Percentiles rank a stretch among this genome's conserved stretches.
phyloP scores from a whole-genome alignment of 2,888 invertebrate genomes.

The Lamproptera curius region DNA sequence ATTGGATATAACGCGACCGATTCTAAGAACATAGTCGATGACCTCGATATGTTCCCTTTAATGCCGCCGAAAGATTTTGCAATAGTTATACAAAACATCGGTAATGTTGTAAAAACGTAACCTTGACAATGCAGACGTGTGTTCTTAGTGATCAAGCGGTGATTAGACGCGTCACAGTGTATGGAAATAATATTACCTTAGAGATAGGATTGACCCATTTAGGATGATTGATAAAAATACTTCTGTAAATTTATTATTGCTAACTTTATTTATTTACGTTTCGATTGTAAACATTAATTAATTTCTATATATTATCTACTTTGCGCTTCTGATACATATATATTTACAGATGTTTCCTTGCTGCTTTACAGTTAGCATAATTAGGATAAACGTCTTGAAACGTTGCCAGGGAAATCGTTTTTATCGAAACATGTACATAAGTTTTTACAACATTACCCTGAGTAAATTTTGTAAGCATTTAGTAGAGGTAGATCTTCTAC shows the following conservation, averaged over 20 bases:
- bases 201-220: background rate
- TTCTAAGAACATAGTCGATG: slow-evolving; percentile 41
- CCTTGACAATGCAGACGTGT: slow-evolving; percentile 49
- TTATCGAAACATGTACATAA: too few relatives aligned
- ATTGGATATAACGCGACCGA: slow-evolving; percentile 22
- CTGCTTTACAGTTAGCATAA: too few relatives aligned
- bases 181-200: background rate
- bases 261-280: too few relatives aligned
- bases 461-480: too few relatives aligned
- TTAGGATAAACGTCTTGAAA: too few relatives aligned
- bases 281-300: too few relatives aligned
- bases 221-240: background rate
- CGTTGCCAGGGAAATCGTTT: too few relatives aligned
- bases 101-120: slow-evolving; percentile 38
- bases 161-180: slow-evolving; percentile 3
- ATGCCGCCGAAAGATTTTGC: slow-evolving; percentile 42
- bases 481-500: too few relatives aligned
- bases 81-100: slow-evolving; percentile 33
- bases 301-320: too few relatives aligned
- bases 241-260: background rate
- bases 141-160: background rate
- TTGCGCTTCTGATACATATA: too few relatives aligned
- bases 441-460: too few relatives aligned
- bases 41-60: slow-evolving; percentile 30
- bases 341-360: too few relatives aligned